Evolutionary conservation across 2,113 vertebrate genomes (phyloP).

Genomic region (Campylomormyrus tamandua): DNA sequence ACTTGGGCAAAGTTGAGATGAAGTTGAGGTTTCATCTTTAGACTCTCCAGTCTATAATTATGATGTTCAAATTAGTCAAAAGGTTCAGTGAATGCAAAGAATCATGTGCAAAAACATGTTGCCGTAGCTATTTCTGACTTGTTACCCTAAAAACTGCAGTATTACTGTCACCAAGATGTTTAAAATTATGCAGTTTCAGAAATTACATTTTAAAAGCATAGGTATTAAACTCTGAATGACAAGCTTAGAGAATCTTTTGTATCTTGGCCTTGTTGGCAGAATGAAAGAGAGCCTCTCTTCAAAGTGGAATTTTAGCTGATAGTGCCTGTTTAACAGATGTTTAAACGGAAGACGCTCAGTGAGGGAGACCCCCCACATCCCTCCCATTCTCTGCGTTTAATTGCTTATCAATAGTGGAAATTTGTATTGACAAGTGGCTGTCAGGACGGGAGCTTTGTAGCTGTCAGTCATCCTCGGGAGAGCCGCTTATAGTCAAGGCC

Average conservation of each 20-base stretch:
- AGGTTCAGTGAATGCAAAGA: background rate
- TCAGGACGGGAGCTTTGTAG: slow-evolving; percentile 63
- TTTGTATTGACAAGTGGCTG: slow-evolving; percentile 69
- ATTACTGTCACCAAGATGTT: background rate
- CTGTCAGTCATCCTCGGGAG: slow-evolving; percentile 61
- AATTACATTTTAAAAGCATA: background rate
- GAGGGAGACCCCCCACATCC: slow-evolving; percentile 17
- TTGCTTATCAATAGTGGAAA: slow-evolving; percentile 70
- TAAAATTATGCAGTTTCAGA: background rate
- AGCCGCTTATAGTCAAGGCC: slow-evolving; percentile 45
- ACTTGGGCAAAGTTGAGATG: background rate
- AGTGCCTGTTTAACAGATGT: slow-evolving; percentile 66
- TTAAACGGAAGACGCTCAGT: slow-evolving; percentile 38
- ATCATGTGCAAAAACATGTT: background rate
- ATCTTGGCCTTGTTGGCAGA: background rate
- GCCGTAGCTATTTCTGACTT: background rate
- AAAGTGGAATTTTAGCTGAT: slow-evolving; percentile 46
- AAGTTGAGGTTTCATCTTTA: background rate
- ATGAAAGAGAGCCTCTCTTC: slow-evolving; percentile 1
- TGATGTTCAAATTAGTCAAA: background rate
- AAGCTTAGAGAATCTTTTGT: background rate
- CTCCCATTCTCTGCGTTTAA: slow-evolving; percentile 51
- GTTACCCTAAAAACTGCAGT: background rate
- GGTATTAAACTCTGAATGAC: background rate
- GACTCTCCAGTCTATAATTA: background rate